Evolutionary conservation across 2,113 vertebrate genomes (phyloP).

Genomic region (Silurus glanis): DNA sequence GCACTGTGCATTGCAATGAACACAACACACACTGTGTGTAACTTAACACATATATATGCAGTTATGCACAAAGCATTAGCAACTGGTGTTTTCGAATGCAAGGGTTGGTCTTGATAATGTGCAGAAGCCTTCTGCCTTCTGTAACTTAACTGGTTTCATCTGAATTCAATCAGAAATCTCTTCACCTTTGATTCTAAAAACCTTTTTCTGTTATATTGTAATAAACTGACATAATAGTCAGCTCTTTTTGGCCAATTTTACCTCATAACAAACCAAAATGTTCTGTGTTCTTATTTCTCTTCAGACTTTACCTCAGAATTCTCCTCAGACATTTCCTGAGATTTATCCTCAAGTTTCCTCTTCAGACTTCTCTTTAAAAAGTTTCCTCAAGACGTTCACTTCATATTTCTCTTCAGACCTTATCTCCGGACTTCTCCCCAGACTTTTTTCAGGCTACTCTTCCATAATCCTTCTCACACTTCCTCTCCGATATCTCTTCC

Average conservation of each 20-base stretch:
- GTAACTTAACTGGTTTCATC: constrained; percentile 8
- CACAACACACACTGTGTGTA: constrained; percentile 44
- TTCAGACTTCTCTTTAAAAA: background rate
- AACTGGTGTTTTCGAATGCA: constrained; percentile 38
- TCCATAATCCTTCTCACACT: background rate
- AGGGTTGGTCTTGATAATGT: constrained; percentile 4
- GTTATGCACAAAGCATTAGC: constrained; percentile 20
- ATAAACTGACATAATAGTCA: background rate
- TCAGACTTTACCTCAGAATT: background rate
- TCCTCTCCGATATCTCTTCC: background rate
- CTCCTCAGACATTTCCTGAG: background rate
- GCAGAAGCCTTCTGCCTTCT: background rate
- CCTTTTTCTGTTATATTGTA: background rate
- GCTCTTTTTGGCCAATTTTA: background rate
- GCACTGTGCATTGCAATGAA: constrained; percentile 43
- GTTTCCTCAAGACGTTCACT: background rate
- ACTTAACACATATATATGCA: constrained; percentile 22
- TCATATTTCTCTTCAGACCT: background rate
- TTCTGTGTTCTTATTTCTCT: background rate
- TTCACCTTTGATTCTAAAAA: background rate
- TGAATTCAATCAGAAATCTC: background rate
- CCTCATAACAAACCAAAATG: background rate
- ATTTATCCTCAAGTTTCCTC: background rate
- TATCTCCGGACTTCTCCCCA: background rate
- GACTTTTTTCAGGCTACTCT: too few species aligned